A percentile compares a stretch with the other conserved stretches of the same genome.
phyloP scores from a whole-genome alignment of 2,888 invertebrate genomes.

The Ochropleura plecta region DNA sequence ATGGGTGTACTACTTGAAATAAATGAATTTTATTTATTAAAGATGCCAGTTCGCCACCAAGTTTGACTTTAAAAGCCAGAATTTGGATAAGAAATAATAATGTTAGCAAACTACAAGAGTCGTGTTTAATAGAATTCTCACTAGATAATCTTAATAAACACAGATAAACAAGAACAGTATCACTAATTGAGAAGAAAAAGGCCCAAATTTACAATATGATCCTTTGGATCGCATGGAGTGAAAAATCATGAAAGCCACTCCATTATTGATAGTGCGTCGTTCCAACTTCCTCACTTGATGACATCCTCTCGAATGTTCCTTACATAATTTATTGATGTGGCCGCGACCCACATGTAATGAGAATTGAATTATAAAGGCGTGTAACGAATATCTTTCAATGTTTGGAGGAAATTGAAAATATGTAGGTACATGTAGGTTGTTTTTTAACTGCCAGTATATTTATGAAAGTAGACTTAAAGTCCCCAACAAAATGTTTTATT shows the following conservation, averaged over 20 bases:
- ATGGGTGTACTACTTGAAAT: too few species aligned
- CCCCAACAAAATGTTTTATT: too few species aligned
- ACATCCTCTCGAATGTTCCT: constrained; percentile 44
- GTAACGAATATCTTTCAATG: constrained; percentile 39
- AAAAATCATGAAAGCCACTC: constrained; percentile 31
- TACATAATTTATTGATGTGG: constrained; percentile 59
- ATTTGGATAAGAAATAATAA: too few species aligned
- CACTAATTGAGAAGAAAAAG: background rate
- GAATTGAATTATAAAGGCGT: constrained; percentile 58
- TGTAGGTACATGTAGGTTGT: too few species aligned
- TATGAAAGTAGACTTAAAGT: too few species aligned
- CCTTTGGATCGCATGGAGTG: constrained; percentile 23
- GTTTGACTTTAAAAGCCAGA: too few species aligned
- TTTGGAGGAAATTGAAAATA: constrained; percentile 14
- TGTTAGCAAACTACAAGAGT: too few species aligned
- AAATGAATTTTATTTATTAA: too few species aligned
- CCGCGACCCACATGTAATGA: constrained; percentile 36
- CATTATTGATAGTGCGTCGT: constrained; percentile 46
- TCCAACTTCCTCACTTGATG: constrained; percentile 42
- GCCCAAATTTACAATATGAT: constrained; percentile 13
- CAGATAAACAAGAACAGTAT: background rate
- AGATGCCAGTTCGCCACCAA: too few species aligned
- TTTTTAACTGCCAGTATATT: background rate
- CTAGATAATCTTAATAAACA: too few species aligned
- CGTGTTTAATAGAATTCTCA: too few species aligned